Percentiles rank a stretch among this genome's conserved stretches.
Conservation (phyloP, 2,113 vertebrate species). For the Hylia prasina region DNA sequence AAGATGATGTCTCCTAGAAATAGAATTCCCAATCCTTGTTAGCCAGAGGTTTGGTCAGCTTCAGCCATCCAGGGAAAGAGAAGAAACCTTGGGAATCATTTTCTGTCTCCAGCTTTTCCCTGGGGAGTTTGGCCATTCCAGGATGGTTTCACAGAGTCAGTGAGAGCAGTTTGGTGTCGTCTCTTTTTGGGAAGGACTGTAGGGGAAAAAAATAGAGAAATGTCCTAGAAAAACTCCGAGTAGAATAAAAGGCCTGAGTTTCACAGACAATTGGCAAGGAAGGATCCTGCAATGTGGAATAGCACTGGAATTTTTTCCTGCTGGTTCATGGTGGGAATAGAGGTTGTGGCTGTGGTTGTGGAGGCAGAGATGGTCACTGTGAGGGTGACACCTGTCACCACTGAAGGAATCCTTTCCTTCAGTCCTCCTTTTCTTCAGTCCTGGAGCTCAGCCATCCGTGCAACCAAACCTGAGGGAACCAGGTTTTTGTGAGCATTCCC, state of each 20-base stretch:
- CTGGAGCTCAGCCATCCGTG: not conserved
- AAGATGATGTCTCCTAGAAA: rapidly evolving
- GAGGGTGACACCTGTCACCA: not conserved
- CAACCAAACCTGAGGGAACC: not conserved
- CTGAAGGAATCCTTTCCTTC: not conserved
- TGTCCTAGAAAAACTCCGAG: not conserved
- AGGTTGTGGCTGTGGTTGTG: not conserved
- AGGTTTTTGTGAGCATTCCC: not conserved
- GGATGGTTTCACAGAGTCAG: rapidly evolving
- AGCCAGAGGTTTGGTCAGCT: not conserved
- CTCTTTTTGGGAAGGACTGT: not conserved
- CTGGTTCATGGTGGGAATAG: rapidly evolving
- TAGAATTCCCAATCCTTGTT: not conserved
- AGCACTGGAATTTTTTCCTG: not conserved
- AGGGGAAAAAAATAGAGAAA: not conserved
- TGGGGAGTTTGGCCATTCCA: rapidly evolving
- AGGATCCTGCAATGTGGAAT: not conserved
- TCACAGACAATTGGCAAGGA: not conserved
- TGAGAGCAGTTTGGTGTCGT: not conserved
- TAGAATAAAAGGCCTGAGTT: not conserved
- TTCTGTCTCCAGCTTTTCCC: not conserved
- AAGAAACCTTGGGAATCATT: rapidly evolving
- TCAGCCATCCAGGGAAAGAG: not conserved
- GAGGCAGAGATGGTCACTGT: not conserved
- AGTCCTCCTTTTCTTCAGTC: not conserved